Evolutionary conservation across 2,888 invertebrate species (phyloP), one percentile per base, ranked within the genome.

Genomic region (Andrena minutula): DNA sequence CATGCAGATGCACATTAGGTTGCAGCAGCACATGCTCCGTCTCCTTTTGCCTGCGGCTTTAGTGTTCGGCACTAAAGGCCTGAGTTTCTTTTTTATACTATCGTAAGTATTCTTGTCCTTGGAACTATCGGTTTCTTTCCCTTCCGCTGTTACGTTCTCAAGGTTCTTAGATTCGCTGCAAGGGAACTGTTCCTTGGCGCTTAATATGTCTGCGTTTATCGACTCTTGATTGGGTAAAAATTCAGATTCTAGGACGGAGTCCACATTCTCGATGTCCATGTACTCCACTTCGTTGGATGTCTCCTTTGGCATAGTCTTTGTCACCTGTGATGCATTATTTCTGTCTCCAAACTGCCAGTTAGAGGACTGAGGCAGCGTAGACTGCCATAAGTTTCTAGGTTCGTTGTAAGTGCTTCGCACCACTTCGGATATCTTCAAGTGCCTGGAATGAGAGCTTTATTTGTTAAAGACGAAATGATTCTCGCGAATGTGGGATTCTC

Each of bases 81-180:
- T 85, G 6, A 88, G 70, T 68, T 85, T 89, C 23, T 79, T 86
- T 51, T 89, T 90, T 4, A 85, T 61, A 4, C 71, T 64, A 12
- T 75, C 32, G 30, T 84, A 88, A 1, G 68, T 53, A 26, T 5
- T 35, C n/a, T 53, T 8, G 2, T 4, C 28, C n/a, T 63, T 49
- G 4, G 12, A n/a, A 35, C 2, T 4, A 0, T 47, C 30, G 0
- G 0, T n/a, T 32, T 58, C n/a, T 10, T 60, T 4, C 8, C 3
- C 12, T 30, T 53, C 23, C 3, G 3, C 12, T 12, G 7, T 16
- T 32, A 1, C 2, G 8, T 20, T n/a, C 10, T 56, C 53, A 1
- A 0, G 8, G 1, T 51, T 30, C 35, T 4, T 12, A 4, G 23
- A 8, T 6, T 56, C 10, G 2, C 0, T 0, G 6, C 0, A 30